Evolutionary conservation across 1,140 invertebrate species (phyloP).

Genomic region (Zophobas morio): DNA sequence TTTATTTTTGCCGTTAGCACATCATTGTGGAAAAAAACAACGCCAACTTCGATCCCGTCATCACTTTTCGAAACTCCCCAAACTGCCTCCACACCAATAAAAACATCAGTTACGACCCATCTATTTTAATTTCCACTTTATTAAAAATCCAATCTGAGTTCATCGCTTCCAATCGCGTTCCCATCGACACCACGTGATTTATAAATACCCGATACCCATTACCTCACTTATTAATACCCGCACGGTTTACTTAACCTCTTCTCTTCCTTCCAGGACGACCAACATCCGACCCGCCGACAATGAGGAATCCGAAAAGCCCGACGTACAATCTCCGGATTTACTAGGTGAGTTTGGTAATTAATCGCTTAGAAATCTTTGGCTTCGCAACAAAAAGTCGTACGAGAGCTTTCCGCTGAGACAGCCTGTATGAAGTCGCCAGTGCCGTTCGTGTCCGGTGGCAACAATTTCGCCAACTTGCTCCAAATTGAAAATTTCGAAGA

Average conservation of each 20-base stretch:
- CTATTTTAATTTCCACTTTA: conserved; percentile 28
- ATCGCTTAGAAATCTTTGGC: too few relatives aligned
- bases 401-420: too few relatives aligned
- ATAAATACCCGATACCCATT: neutral
- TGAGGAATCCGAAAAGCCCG: conserved; percentile 33
- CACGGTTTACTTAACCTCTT: neutral
- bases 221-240: neutral
- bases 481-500: too few relatives aligned
- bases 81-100: neutral
- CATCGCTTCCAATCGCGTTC: neutral
- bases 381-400: too few relatives aligned
- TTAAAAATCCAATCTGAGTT: conserved; percentile 26
- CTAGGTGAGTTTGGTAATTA: conserved; percentile 31
- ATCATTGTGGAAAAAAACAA: too few relatives aligned
- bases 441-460: neutral
- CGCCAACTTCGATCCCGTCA: too few relatives aligned
- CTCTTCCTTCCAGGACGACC: conserved; percentile 10
- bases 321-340: conserved; percentile 32
- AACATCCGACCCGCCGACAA: neutral
- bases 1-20: too few relatives aligned
- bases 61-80: too few relatives aligned
- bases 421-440: too few relatives aligned
- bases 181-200: neutral
- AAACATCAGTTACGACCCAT: conserved; percentile 1
- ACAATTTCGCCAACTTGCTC: too few relatives aligned